Evolutionary conservation across 2,113 vertebrate genomes (phyloP).

Genomic region (Ameiurus melas): DNA sequence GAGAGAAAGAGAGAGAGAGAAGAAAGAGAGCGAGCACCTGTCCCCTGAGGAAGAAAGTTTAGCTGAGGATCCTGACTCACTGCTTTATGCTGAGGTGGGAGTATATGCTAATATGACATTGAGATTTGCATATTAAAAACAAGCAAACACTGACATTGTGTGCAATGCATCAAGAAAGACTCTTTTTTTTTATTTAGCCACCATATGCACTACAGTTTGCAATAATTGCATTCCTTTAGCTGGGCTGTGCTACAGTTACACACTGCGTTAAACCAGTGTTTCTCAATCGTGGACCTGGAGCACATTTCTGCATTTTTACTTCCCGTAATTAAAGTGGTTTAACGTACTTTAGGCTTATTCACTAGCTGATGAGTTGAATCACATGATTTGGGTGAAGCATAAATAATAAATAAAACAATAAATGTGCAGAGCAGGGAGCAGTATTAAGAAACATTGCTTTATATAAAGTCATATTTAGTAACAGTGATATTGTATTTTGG

Average conservation of each 20-base stretch:
- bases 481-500: background rate
- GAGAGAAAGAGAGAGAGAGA: background rate
- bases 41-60: conserved; percentile 3
- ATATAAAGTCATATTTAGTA: background rate
- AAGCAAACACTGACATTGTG: background rate
- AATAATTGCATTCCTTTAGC: background rate
- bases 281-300: background rate
- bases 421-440: background rate
- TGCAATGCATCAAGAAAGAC: conserved; percentile 1
- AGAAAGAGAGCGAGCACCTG: background rate
- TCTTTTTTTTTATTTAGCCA: background rate
- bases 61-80: background rate
- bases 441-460: background rate
- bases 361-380: background rate
- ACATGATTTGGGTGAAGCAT: background rate
- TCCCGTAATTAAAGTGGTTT: background rate
- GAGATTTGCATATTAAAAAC: conserved; percentile 38
- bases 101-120: conserved; percentile 37
- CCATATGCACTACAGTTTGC: background rate
- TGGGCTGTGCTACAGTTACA: background rate
- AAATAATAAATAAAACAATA: background rate
- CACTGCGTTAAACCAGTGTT: background rate
- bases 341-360: background rate
- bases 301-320: background rate
- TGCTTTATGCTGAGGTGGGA: conserved; percentile 15